A percentile compares a stretch with the other conserved stretches of the same genome.
Evolutionary conservation across 1,140 invertebrate species (phyloP).

Genomic region (Aphidius ervi): DNA sequence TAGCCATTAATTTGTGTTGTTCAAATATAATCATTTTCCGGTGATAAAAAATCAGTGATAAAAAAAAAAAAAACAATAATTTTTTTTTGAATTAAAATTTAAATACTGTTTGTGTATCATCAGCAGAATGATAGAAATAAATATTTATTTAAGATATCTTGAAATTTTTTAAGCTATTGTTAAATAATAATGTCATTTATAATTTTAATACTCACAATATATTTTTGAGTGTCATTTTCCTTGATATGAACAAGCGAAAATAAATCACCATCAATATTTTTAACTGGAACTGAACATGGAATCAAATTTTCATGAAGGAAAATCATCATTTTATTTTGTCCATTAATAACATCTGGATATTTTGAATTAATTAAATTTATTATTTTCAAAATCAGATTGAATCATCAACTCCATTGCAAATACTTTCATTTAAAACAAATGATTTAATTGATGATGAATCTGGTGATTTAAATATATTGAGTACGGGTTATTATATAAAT

Average conservation of each 20-base stretch:
- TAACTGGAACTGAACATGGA: slow-evolving; percentile 64
- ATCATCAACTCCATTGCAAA: slow-evolving; percentile 4
- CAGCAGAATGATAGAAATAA: too few species aligned
- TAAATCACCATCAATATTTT: slow-evolving; percentile 60
- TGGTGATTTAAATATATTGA: slow-evolving; percentile 32
- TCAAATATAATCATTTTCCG: slow-evolving; percentile 74
- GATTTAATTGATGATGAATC: slow-evolving; percentile 11
- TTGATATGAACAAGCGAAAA: slow-evolving; percentile 54
- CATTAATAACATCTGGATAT: slow-evolving; percentile 63
- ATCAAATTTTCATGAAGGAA: slow-evolving; percentile 63
- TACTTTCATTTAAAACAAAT: slow-evolving; percentile 15
- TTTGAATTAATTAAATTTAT: slow-evolving; percentile 75
- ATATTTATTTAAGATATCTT: too few species aligned
- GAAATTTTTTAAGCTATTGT: too few species aligned
- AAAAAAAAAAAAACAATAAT: too few species aligned
- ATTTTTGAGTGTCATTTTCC: background rate
- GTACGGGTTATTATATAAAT: slow-evolving; percentile 28
- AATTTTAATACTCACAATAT: slow-evolving; percentile 16
- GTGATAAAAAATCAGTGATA: slow-evolving; percentile 59
- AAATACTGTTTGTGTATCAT: background rate
- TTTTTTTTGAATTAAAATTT: background rate
- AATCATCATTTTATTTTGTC: slow-evolving; percentile 66
- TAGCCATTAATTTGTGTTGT: slow-evolving; percentile 67
- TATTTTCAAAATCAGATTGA: slow-evolving; percentile 69
- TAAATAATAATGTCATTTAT: too few species aligned